Evolutionary conservation across 2,888 invertebrate genomes (phyloP), one percentile per base, ranked within the genome.

Genomic region (Loripinus fragilis): DNA sequence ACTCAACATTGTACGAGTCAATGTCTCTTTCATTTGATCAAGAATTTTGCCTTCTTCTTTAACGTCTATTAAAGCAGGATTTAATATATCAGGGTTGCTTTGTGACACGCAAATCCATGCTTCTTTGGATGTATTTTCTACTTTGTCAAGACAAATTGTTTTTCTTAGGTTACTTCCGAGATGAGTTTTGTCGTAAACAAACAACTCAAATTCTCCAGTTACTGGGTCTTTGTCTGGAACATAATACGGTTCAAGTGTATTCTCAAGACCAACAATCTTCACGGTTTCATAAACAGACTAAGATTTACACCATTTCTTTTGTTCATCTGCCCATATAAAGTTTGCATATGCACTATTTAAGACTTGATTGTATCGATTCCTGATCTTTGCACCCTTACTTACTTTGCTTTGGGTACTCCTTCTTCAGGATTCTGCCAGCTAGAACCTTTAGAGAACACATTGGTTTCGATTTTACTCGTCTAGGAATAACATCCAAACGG

Each of bases 101-200:
- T 35, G 7, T 20, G 70, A 8, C n/a, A 70, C 70, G 2, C 33
- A 12, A 3, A 28, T 33, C 70, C 70, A 70, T 28, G 70, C 70
- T 5, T 15, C 12, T 35, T 52, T 72, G 8, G 50, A 12, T 23
- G 52, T 50, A 7, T 52, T 52, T 17, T 35, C 23, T n/a, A 70
- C 52, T 52, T 50, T 70, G 33, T 70, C 48, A 30, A 70, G 33
- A 52, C 70, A 70, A 15, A 70, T 50, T 20, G 70, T 35, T 50
- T 73, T 73, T 50, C 73, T 66, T 2, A 73, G 42, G 23, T 73
- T 73, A 41, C 66, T 73, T 2, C 73, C 73, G 2, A 73, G 28
- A 45, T 73, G 50, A 7, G 73, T 73, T 68, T 77, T 77, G 69
- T 77, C 76, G 30, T 77, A 77, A 17, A 72, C 71, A 45, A 67